Percentiles rank a stretch among this genome's conserved stretches.
Evolutionary conservation across 2,888 invertebrate genomes (phyloP).

Genomic region (Eucriotettix oculatus): DNA sequence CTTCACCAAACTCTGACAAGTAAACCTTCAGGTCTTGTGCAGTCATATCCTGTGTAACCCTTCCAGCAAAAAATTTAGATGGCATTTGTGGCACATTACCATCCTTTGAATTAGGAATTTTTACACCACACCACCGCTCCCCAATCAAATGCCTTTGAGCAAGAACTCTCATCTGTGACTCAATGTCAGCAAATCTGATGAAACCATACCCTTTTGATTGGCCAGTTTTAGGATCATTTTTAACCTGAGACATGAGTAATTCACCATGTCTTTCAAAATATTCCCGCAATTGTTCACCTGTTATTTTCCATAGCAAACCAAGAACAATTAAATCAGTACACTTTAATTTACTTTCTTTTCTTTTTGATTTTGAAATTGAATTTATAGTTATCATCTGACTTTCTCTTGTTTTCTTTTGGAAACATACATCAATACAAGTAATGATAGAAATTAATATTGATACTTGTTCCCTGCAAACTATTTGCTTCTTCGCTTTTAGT

Average conservation of each 20-base stretch:
- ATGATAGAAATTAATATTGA: too few relatives aligned
- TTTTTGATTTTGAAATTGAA: constrained; percentile 30
- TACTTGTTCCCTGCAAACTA: too few relatives aligned
- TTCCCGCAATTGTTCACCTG: constrained; percentile 32
- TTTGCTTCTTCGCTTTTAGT: too few relatives aligned
- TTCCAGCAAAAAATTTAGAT: constrained; percentile 66
- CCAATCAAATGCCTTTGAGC: constrained; percentile 95
- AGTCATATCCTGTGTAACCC: constrained; percentile 64
- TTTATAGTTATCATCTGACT: constrained; percentile 32
- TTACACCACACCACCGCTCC: constrained; percentile 96
- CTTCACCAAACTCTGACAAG: constrained; percentile 63
- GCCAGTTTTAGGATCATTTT: constrained; percentile 69
- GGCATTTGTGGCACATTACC: constrained; percentile 22
- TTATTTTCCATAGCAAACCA: constrained; percentile 38
- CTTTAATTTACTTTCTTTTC: constrained; percentile 28
- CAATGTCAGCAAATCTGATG: constrained; percentile 88
- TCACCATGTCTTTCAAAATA: constrained; percentile 52
- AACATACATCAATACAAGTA: constrained; percentile 47
- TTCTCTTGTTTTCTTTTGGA: constrained; percentile 36
- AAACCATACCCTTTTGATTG: constrained; percentile 98
- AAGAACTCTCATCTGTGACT: constrained; percentile 87
- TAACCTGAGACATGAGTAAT: constrained; percentile 43
- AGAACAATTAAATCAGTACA: constrained; percentile 39
- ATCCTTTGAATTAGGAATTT: constrained; percentile 88
- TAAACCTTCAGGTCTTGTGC: constrained; percentile 63